These are phyloP conservation scores for Anorthoa munda DNA, from an alignment of 2,888 invertebrate species.

Conservation along the genomic window DNA sequence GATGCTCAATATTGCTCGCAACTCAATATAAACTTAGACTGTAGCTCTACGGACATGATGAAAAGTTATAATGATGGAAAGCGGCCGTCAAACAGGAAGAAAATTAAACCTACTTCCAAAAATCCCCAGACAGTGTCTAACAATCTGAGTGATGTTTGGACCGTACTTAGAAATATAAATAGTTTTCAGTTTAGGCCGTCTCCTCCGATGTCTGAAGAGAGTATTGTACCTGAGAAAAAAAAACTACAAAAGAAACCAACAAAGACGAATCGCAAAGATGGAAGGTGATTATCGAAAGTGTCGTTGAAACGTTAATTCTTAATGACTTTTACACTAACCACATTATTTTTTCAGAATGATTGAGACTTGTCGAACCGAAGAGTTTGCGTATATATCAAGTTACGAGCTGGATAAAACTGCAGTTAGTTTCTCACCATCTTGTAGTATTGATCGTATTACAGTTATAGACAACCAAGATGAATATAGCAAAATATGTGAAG, in stretches of 20 bases:
- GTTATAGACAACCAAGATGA: conserved; percentile 81
- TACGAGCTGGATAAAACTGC: conserved; percentile 75
- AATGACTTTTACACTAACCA: background rate
- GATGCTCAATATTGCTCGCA: conserved; percentile 79
- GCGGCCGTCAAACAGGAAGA: conserved; percentile 59
- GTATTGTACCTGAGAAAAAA: conserved; percentile 72
- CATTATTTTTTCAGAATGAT: conserved; percentile 73
- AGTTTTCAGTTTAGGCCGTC: conserved; percentile 82
- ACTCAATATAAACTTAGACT: conserved; percentile 77
- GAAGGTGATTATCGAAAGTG: conserved; percentile 70
- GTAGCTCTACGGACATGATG: conserved; percentile 79
- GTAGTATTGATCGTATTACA: conserved; percentile 84
- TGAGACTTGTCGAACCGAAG: conserved; percentile 82
- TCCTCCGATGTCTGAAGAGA: conserved; percentile 81
- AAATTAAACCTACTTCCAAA: conserved; percentile 36
- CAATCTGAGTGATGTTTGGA: conserved; percentile 80
- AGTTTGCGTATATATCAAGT: conserved; percentile 83
- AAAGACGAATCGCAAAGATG: conserved; percentile 72
- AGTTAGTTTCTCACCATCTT: conserved; percentile 73
- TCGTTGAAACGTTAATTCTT: background rate
- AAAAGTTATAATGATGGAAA: conserved; percentile 73
- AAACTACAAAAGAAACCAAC: conserved; percentile 64
- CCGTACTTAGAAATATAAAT: conserved; percentile 83
- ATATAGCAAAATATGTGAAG: conserved; percentile 66
- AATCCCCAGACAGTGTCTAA: conserved; percentile 62